Base-by-base conservation (phyloP, 2,888 invertebrate genomes). In the Ommatoiulus sabulosus region DNA sequence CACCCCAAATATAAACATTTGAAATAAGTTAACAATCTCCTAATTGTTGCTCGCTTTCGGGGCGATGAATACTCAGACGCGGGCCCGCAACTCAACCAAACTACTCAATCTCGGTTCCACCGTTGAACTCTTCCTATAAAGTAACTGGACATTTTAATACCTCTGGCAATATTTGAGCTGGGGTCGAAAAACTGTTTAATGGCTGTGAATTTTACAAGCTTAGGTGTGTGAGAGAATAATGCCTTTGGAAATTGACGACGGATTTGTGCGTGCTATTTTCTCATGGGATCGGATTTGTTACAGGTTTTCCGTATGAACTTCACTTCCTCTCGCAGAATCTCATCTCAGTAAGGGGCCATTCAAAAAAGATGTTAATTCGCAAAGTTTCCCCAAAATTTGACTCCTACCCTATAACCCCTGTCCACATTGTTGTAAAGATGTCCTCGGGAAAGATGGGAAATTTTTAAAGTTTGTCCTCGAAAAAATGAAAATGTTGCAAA, bases 1-100 rank as follows among this genome's bases (percentile, higher is more conserved):
- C 72, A 72, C 72, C 72, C 72, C 72, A 72, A 72, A 72, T 72
- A 72, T 72, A 72, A 72, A 72, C 72, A 72, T 72, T 20, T 24
- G 24, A 72, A 52, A 52, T 15, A 52, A 72, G 72, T 72, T 72
- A 72, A 72, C 72, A 72, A 72, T 72, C 72, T 72, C 24, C 20
- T 72, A 72, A 72, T 72, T 72, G 72, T 72, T 72, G 52, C 10
- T 15, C 52, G 15, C 7, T 15, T 12, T 10, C 10, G 12, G 12
- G 4, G 52, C 15, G 4, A 15, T 52, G 52, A 15, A 12, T 10
- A 17, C 10, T 4, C 3, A 52, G 10, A 15, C 10, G 10, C 15
- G 4, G 52, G 52, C 52, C 52, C 52, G 15, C 52, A 52, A 4
- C 35, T 35, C 35, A 35, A 52, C 15, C 15, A 0, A 52, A n/a